Percentiles rank a stretch among this genome's conserved stretches.
Conservation (phyloP, 2,797 vertebrate genomes). For the Microtus agrestis region DNA sequence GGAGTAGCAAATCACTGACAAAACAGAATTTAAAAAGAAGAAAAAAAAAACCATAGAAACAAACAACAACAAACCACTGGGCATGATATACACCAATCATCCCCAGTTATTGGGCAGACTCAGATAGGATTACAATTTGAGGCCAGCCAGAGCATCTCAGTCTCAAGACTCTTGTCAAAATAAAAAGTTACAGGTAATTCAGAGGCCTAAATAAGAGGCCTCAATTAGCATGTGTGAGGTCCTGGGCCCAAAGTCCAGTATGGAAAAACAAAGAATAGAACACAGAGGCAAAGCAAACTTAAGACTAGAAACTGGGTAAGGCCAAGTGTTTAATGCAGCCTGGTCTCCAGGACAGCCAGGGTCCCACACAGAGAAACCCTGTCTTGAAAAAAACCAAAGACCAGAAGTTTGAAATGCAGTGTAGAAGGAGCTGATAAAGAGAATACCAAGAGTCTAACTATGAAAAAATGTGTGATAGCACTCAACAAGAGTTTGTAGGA, state of each 20-base stretch:
- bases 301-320: background rate
- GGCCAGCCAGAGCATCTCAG: background rate
- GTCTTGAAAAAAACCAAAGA: too few species aligned
- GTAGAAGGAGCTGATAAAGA: background rate
- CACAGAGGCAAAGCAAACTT: background rate
- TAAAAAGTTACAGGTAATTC: background rate
- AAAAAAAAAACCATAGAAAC: background rate
- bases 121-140: background rate
- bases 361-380: too few species aligned
- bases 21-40: background rate
- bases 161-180: too few species aligned
- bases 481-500: background rate
- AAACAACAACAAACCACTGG: background rate
- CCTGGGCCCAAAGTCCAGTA: background rate
- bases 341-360: too few species aligned
- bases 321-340: background rate
- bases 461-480: background rate
- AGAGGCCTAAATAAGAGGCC: background rate
- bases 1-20: background rate
- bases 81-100: background rate
- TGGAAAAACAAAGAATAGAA: background rate
- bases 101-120: background rate
- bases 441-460: conserved; percentile 1
- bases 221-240: background rate
- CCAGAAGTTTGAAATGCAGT: background rate